phyloP scores from a whole-genome alignment of 2,113 vertebrate species.

The Cariama cristata region DNA sequence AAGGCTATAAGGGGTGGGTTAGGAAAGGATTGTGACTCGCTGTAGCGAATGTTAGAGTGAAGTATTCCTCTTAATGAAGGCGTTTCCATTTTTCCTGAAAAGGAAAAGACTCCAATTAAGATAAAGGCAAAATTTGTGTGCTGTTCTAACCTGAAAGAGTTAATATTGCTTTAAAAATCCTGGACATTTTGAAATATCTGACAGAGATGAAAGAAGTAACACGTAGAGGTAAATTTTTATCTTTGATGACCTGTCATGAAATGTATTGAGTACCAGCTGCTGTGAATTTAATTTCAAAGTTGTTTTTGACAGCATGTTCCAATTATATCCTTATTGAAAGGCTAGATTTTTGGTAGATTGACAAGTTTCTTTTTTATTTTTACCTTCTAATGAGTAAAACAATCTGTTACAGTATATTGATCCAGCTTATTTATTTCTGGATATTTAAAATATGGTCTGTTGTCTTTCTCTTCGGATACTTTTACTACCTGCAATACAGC shows the following conservation, averaged over 20 bases:
- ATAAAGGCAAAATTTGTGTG: background rate
- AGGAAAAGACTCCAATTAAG: background rate
- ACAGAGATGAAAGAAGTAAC: conserved; percentile 35
- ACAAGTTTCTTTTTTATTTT: conserved; percentile 68
- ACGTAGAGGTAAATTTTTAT: conserved; percentile 52
- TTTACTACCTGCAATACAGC: background rate
- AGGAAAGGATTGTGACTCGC: background rate
- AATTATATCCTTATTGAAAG: conserved; percentile 69
- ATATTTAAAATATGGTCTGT: conserved; percentile 18
- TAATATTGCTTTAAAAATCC: conserved; percentile 26
- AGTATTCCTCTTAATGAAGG: background rate
- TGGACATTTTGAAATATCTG: conserved; percentile 27
- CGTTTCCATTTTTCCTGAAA: background rate
- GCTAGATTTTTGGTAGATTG: conserved; percentile 63
- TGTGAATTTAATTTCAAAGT: conserved; percentile 64
- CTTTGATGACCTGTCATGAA: conserved; percentile 69
- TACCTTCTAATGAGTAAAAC: conserved; percentile 67
- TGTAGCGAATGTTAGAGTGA: background rate
- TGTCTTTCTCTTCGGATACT: background rate
- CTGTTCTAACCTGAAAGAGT: background rate
- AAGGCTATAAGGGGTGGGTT: background rate
- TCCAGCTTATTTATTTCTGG: conserved; percentile 56
- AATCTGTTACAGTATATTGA: conserved; percentile 64
- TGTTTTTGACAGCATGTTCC: conserved; percentile 61
- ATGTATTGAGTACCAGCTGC: conserved; percentile 61